Evolutionary conservation across 2,113 vertebrate species (phyloP).

Genomic region (Vicugna pacos): DNA sequence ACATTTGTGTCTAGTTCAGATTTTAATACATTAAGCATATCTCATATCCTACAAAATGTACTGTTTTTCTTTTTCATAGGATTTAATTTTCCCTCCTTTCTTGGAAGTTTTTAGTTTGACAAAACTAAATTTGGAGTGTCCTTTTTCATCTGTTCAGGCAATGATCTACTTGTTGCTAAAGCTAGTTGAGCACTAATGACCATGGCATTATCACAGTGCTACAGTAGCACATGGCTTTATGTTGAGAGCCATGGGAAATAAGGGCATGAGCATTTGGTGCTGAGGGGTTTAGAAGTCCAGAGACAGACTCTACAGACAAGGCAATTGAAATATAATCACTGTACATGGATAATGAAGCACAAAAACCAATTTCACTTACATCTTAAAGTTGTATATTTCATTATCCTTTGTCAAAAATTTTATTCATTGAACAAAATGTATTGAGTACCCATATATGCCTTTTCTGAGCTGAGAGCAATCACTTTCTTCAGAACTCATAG

Average conservation of each 20-base stretch:
- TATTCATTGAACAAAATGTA: slow-evolving; percentile 28
- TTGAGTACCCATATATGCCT: neutral
- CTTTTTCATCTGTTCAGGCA: slow-evolving; percentile 17
- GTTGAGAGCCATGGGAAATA: neutral
- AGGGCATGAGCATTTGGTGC: neutral
- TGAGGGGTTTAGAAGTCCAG: neutral
- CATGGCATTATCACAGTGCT: neutral
- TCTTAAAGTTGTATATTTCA: neutral
- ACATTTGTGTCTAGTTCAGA: neutral
- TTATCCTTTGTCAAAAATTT: slow-evolving; percentile 11
- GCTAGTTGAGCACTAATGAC: neutral
- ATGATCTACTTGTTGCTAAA: neutral
- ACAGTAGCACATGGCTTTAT: neutral
- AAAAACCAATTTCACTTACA: neutral
- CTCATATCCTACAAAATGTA: neutral
- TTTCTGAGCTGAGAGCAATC: neutral
- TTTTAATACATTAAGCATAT: slow-evolving; percentile 30
- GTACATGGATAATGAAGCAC: slow-evolving; percentile 17
- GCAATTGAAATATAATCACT: slow-evolving; percentile 31
- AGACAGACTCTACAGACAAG: neutral
- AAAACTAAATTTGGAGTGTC: neutral
- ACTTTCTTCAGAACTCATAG: neutral
- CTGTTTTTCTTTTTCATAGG: slow-evolving; percentile 3
- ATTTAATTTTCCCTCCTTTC: neutral
- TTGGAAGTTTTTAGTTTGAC: slow-evolving; percentile 11